Evolutionary conservation across 2,888 invertebrate species (phyloP), one percentile per base, ranked within the genome.

Genomic region (Odontocerum albicorne): DNA sequence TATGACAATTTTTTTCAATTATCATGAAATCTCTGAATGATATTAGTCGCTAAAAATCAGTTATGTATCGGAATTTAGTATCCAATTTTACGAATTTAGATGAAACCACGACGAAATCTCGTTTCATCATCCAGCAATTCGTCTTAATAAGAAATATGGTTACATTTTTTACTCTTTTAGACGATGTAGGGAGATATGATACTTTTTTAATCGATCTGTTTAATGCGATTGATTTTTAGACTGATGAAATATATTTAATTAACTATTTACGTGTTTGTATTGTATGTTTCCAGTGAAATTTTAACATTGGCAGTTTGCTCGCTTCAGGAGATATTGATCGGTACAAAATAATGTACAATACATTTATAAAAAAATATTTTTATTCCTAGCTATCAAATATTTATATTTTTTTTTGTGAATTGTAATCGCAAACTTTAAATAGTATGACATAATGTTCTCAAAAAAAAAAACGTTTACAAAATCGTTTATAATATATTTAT

Each of bases 11-110:
- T n/a, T 39, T 2, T 16, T n/a, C 4, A 17, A 2, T 39, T 39
- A n/a, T 42, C 12, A 21, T 42, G 67, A 59, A 62, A 65, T 79
- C 81, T 61, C 80, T n/a, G n/a, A n/a, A n/a, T 94, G 93, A 93
- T 96, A 89, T 75, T 96, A 96, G 73, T 95, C 95, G 21, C 79
- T 96, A 68, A 94, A 89, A 67, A 75, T 96, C 70, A 90, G 88
- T 66, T 95, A 96, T 76, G 91, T 96, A 66, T 91, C 93, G 66
- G 94, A 96, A 79, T 89, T 92, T 80, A 95, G 93, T 81, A 92
- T 92, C 80, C 92, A 95, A 79, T 92, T 96, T 66, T 96, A 94
- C 72, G 94, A 96, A 77, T 96, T 96, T 81, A 90, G 92, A 87
- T 92, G 88, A 92, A 86, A 67, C 49, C 50, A 21, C 31, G 27